Evolutionary conservation across 2,113 vertebrate genomes (phyloP).

Genomic region (Lontra canadensis): DNA sequence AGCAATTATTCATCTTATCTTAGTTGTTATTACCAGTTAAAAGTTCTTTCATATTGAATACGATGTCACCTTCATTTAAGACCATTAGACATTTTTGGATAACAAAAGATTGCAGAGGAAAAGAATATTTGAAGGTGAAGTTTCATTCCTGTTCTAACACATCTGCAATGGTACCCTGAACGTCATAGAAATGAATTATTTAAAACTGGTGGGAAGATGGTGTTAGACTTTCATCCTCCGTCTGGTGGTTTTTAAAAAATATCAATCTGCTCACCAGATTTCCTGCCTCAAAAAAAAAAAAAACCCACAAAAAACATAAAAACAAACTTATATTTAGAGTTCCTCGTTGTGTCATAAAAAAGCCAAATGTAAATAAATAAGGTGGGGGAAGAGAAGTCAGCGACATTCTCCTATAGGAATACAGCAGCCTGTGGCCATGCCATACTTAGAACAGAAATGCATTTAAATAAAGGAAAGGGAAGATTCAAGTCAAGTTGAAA

Average conservation of each 20-base stretch:
- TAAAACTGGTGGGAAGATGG: constrained; percentile 54
- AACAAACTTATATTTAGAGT: constrained; percentile 56
- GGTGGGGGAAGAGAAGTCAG: neutral
- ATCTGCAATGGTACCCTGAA: constrained; percentile 14
- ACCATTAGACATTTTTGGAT: neutral
- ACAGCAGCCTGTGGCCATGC: neutral
- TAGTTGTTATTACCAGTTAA: neutral
- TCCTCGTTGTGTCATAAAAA: constrained; percentile 34
- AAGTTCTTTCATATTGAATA: neutral
- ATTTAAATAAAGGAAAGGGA: neutral
- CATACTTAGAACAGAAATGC: neutral
- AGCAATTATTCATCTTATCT: neutral
- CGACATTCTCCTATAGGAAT: neutral
- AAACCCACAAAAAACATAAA: neutral
- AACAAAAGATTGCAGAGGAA: neutral
- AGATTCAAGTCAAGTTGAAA: neutral
- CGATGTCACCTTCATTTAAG: neutral
- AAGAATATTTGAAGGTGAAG: constrained; percentile 6
- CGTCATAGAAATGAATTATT: constrained; percentile 52
- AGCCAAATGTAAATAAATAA: constrained; percentile 59
- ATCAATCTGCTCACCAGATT: constrained; percentile 69
- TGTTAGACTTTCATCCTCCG: constrained; percentile 53
- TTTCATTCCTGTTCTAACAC: neutral
- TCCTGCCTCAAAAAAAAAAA: constrained; percentile 44
- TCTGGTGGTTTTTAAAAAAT: neutral